Conservation (phyloP, 2,113 vertebrate species). For the Reinhardtius hippoglossoides region DNA sequence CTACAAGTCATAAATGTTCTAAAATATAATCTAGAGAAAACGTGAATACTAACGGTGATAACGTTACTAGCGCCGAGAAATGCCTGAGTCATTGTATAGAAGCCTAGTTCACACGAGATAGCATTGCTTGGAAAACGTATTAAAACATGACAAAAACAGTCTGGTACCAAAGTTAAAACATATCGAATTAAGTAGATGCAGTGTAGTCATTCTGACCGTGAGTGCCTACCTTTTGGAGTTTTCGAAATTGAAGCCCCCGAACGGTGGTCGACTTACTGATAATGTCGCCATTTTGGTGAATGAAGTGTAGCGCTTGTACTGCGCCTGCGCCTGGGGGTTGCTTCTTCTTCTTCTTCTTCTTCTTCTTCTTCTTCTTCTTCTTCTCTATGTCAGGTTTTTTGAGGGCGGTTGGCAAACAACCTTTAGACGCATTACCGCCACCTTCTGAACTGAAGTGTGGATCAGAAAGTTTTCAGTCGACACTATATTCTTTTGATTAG, state of each 20-base stretch:
- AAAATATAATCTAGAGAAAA: background rate
- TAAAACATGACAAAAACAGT: background rate
- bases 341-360: background rate
- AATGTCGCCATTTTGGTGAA: conserved; percentile 86
- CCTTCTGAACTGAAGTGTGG: too few species aligned
- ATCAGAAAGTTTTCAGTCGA: too few species aligned
- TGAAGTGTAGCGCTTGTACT: background rate
- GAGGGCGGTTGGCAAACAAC: too few species aligned
- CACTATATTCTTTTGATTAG: too few species aligned
- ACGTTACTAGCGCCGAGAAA: conserved; percentile 7
- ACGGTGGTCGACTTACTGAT: conserved; percentile 69
- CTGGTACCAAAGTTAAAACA: background rate
- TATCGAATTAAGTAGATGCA: fast-evolving
- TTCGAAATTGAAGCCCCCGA: conserved; percentile 91
- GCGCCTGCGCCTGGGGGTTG: background rate
- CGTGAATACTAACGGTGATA: background rate
- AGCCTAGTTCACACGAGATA: background rate
- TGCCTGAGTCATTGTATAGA: conserved; percentile 79
- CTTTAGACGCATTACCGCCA: too few species aligned
- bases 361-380: too few species aligned
- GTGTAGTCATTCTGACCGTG: fast-evolving
- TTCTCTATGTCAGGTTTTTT: too few species aligned
- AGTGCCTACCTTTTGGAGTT: conserved; percentile 87
- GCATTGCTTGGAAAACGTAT: background rate
- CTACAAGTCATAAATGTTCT: background rate